These are phyloP conservation scores for Cygnus atratus DNA, from an alignment of 2,113 vertebrate genomes.

Conservation along the genomic window DNA sequence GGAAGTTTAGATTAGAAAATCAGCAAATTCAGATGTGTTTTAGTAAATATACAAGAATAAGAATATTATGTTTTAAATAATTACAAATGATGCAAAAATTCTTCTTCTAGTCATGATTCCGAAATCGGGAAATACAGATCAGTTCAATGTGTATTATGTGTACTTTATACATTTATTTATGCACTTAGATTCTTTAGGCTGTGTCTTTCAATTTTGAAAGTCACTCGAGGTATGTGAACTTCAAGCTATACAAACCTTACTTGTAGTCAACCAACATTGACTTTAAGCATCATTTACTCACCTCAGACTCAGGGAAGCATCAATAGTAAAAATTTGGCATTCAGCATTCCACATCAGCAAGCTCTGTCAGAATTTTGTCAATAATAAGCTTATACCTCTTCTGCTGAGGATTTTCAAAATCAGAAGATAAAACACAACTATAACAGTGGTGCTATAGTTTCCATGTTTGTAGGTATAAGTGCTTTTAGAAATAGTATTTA, in stretches of 20 bases:
- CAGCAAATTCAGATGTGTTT: background rate
- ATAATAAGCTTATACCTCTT: background rate
- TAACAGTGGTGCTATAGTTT: background rate
- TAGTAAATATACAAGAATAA: background rate
- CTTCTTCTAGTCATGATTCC: background rate
- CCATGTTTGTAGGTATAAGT: background rate
- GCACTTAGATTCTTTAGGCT: background rate
- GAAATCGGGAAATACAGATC: background rate
- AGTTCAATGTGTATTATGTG: background rate
- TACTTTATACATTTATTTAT: fast-evolving
- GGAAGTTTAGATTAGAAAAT: background rate
- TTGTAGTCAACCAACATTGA: background rate
- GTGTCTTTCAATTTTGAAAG: background rate
- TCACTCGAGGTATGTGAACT: background rate
- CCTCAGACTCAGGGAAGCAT: background rate
- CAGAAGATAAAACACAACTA: background rate
- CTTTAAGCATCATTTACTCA: background rate
- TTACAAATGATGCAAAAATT: background rate
- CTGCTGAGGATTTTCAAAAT: background rate
- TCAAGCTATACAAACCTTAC: background rate
- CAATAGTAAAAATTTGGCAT: background rate
- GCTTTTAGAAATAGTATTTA: background rate
- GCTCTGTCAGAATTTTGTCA: background rate
- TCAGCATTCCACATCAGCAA: background rate
- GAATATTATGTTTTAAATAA: background rate